Evolutionary conservation across 2,797 vertebrate genomes (phyloP).

Genomic region (Glyptemys insculpta): DNA sequence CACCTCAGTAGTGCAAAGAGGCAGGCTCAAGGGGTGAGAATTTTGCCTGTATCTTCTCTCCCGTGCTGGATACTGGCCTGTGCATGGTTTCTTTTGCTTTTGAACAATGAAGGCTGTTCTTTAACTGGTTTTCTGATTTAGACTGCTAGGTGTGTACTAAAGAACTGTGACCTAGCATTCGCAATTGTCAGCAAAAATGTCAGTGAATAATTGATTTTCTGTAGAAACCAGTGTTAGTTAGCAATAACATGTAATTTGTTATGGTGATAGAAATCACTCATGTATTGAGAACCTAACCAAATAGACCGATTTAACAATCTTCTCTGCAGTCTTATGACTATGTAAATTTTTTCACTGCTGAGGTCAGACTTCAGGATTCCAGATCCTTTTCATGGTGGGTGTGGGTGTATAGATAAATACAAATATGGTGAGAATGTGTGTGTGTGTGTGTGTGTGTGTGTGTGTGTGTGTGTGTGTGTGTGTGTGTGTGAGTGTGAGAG

Average conservation of each 20-base stretch:
- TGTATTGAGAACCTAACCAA: neutral
- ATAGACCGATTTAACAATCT: neutral
- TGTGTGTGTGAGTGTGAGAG: no score
- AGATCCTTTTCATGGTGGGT: neutral
- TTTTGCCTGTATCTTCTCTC: neutral
- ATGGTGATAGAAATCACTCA: neutral
- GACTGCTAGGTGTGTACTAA: neutral
- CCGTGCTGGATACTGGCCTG: neutral
- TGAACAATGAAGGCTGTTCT: neutral
- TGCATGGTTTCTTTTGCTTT: neutral
- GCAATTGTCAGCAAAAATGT: conserved; percentile 41
- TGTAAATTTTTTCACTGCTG: neutral
- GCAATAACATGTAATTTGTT: neutral
- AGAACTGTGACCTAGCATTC: neutral
- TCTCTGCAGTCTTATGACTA: neutral
- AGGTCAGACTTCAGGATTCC: neutral
- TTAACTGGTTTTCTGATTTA: neutral
- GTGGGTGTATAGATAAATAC: neutral
- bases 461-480: no score
- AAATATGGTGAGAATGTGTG: neutral
- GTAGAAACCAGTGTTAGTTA: conserved; percentile 37
- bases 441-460: no score
- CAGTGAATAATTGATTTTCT: conserved; percentile 50
- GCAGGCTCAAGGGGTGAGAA: neutral
- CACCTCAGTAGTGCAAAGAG: neutral